Evolutionary conservation across 2,113 vertebrate species (phyloP).

Genomic region (Carlito syrichta): DNA sequence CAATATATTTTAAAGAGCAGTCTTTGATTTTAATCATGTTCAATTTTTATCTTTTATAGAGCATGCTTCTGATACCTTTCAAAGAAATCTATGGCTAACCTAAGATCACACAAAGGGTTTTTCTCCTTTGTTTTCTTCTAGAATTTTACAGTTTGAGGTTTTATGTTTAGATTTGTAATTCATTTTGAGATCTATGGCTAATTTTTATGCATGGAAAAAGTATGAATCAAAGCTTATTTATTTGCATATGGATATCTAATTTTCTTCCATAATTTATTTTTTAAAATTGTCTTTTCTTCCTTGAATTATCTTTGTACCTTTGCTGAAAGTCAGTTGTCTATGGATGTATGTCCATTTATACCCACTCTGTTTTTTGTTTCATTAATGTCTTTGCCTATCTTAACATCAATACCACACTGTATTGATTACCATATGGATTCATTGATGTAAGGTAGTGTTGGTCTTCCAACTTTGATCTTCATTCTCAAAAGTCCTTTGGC

Average conservation of each 20-base stretch:
- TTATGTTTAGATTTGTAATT: neutral
- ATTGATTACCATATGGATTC: neutral
- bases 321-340: neutral
- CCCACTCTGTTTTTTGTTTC: neutral
- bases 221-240: neutral
- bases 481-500: constrained; percentile 24
- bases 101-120: neutral
- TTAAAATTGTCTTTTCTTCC: neutral
- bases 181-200: neutral
- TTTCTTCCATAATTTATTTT: neutral
- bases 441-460: neutral
- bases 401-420: neutral
- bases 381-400: constrained; percentile 15
- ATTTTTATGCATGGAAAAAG: neutral
- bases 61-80: neutral
- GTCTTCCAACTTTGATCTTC: neutral
- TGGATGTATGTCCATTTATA: neutral
- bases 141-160: neutral
- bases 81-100: neutral
- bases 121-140: neutral
- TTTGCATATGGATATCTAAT: neutral
- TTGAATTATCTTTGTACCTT: neutral
- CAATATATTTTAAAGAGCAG: neutral
- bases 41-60: neutral
- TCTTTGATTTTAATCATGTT: neutral